A percentile compares a stretch with the other conserved stretches of the same genome.
These are phyloP conservation scores for Archilochus colubris DNA, from an alignment of 2,113 vertebrate genomes.

Conservation along the genomic window DNA sequence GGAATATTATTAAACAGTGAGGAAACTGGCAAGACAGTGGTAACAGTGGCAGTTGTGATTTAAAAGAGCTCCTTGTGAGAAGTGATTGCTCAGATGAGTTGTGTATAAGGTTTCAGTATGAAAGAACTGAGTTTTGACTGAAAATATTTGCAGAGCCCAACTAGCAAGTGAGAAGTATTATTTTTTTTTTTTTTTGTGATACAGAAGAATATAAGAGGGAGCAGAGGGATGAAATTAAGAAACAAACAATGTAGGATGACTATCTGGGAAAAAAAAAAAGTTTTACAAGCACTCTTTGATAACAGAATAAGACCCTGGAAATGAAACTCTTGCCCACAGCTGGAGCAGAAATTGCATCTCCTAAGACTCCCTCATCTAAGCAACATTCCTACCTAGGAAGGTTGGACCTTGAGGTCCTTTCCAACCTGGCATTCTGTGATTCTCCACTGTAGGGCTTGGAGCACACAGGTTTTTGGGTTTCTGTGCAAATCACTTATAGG, in stretches of 20 bases:
- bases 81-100: neutral
- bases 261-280: neutral
- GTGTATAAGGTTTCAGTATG: neutral
- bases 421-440: too few relatives aligned
- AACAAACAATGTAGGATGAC: neutral
- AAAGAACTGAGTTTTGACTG: neutral
- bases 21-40: neutral
- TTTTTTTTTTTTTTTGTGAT: neutral
- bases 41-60: neutral
- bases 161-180: neutral
- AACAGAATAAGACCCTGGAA: neutral
- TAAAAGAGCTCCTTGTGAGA: neutral
- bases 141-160: neutral
- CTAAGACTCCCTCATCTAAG: too few relatives aligned
- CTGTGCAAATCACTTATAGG: neutral
- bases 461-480: neutral
- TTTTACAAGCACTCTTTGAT: neutral
- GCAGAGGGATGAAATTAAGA: neutral
- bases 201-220: neutral
- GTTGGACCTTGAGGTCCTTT: too few relatives aligned
- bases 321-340: too few relatives aligned
- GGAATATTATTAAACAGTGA: neutral
- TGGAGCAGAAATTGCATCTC: too few relatives aligned
- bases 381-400: too few relatives aligned
- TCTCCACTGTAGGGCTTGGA: neutral